Evolutionary conservation across 1,140 invertebrate species (phyloP), one percentile per base, ranked within the genome.

Genomic region (Hydropsyche tenuis): DNA sequence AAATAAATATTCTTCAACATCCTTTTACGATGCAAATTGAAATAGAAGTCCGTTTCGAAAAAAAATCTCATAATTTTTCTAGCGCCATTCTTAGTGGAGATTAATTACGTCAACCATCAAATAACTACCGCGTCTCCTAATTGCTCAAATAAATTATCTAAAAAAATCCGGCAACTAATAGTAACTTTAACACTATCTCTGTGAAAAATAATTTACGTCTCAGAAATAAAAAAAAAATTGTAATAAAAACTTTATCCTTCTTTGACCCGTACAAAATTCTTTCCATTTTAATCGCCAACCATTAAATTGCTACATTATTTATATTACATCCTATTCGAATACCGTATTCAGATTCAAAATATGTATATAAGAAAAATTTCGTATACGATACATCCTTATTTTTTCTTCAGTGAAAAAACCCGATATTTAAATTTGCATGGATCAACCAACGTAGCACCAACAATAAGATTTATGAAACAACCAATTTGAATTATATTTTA

Each of bases 101-200:
- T 25, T 60, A 60, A 60, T 60, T 25, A 25, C 56, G 22, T 60
- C 56, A 60, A 60, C 51, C 51, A 18, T 23, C 20, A 23, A 48
- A 23, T 23, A 56, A 56, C 56, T 60, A 25, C 56, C 56, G 20
- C 7, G 56, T 60, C 20, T 60, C 14, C 23, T 60, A 60, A 60
- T 60, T 60, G 56, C 3, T 9, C 1, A 22, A 60, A 60, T 60
- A 53, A 53, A 60, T 60, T 60, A 9, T 48, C 11, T n/a, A 48
- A 48, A 48, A 48, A 48, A 48, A 48, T 7, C 45, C 4, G 16
- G 14, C 16, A 14, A 48, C 11, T 48, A 48, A 48, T 37, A 37
- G 30, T 37, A 37, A 37, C 30, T 37, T 37, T 37, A 37, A 4
- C 30, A 9, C 30, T 37, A 37, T 37, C 30, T 9, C 9, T 37